Evolutionary conservation across 1,140 invertebrate genomes (phyloP).

Genomic region (Telenomus remus): DNA sequence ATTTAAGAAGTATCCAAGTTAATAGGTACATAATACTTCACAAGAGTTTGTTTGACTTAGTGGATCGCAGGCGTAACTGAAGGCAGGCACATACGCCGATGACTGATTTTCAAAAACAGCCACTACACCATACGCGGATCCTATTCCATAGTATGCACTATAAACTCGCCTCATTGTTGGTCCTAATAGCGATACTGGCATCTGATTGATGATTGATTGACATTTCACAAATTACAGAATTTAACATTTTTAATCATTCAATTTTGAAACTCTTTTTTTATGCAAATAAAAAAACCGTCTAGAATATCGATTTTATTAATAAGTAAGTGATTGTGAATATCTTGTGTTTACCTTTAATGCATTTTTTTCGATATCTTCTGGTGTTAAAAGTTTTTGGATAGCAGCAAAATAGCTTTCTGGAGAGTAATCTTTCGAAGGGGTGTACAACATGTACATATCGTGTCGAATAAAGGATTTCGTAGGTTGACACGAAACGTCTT

Average conservation of each 20-base stretch:
- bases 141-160: slow-evolving; percentile 80
- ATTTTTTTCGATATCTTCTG: slow-evolving; percentile 76
- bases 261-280: too few species aligned
- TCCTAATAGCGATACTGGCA: slow-evolving; percentile 50
- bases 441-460: slow-evolving; percentile 80
- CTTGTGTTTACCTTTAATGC: slow-evolving; percentile 77
- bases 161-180: slow-evolving; percentile 74
- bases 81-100: slow-evolving; percentile 80
- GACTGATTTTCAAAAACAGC: slow-evolving; percentile 73
- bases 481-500: slow-evolving; percentile 64
- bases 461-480: slow-evolving; percentile 68
- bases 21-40: slow-evolving; percentile 71
- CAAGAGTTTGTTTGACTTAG: slow-evolving; percentile 71
- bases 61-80: slow-evolving; percentile 80
- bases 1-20: slow-evolving; percentile 22
- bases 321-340: too few species aligned
- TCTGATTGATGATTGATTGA: slow-evolving; percentile 63
- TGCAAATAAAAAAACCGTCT: too few species aligned
- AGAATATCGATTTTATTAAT: too few species aligned
- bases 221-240: slow-evolving; percentile 35
- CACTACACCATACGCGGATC: slow-evolving; percentile 79
- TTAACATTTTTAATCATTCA: too few species aligned
- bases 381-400: slow-evolving; percentile 80
- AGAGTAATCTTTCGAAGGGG: slow-evolving; percentile 78
- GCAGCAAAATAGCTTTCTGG: slow-evolving; percentile 78